Conservation (phyloP, 2,797 vertebrate genomes). For the Cygnus olor region DNA sequence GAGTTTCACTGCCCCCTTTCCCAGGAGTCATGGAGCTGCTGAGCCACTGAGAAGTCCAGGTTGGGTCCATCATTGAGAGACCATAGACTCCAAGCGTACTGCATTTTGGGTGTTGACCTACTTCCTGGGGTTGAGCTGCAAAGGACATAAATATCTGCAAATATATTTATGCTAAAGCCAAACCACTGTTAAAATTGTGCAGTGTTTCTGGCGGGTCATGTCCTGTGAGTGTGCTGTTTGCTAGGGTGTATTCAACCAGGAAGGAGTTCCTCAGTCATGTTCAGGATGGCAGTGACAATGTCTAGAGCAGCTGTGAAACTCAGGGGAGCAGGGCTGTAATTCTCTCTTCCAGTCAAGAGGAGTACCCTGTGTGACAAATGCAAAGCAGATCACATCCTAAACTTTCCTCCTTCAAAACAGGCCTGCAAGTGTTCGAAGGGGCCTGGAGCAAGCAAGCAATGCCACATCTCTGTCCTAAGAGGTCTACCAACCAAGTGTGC, state of each 20-base stretch:
- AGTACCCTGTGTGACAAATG: background rate
- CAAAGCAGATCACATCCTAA: background rate
- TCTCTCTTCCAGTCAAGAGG: background rate
- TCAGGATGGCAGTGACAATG: background rate
- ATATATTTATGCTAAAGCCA: rapidly evolving
- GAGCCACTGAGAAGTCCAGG: background rate
- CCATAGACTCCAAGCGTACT: background rate
- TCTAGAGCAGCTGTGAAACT: background rate
- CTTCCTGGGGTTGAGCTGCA: background rate
- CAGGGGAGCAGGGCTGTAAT: background rate
- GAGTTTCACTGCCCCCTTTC: background rate
- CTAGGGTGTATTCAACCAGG: background rate
- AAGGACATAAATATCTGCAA: background rate
- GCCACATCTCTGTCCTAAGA: background rate
- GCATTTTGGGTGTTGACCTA: background rate
- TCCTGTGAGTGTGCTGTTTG: background rate
- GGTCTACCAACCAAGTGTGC: background rate
- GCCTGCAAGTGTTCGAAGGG: background rate
- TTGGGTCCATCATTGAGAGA: background rate
- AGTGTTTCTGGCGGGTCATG: background rate
- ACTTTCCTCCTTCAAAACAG: background rate
- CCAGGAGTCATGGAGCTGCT: background rate
- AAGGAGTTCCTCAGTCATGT: background rate
- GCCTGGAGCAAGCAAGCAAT: background rate
- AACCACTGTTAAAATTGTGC: background rate